Evolutionary conservation across 1,140 invertebrate species (phyloP), one percentile per base, ranked within the genome.

Genomic region (Drosophila repletoides): DNA sequence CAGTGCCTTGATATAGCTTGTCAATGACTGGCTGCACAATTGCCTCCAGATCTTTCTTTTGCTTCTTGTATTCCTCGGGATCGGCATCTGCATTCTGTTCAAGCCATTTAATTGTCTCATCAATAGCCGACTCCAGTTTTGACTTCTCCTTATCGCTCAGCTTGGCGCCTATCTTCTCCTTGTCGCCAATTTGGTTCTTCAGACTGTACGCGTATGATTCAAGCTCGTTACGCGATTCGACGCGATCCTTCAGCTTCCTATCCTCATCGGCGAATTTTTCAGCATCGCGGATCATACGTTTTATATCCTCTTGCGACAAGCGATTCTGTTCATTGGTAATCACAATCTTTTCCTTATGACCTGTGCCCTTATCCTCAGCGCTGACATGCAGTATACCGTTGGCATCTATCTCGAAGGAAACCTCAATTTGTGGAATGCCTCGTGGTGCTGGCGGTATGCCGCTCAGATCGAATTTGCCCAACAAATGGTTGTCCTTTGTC

Each of bases 181-280:
- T 99, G 90, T 99, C 98, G 31, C 92, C 93, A 14, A 99, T 92
- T 91, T 99, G 99, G 91, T 98, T 99, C 92, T 99, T 99, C 21
- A 99, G 93, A 5, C 97, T 97, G 90, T 99, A 99, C 0, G 97
- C 97, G 80, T 99, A 99, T 21, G 97, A 98, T 91, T 99, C 98
- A 26, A 99, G 92, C 89, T 98, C 97, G 86, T 97, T 97, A 48
- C 97, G 94, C 0, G 98, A 95, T 90, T 99, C 98, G 1, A 99
- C 98, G 40, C 95, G 93, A 90, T 99, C 98, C 91, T 99, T 99
- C 28, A 98, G 91, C 92, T 97, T 98, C 92, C 98, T 98, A 91
- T 99, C 98, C 72, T 99, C 98, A 87, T 99, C 98, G 15, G 98
- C 97, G 91, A 99, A 99, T 89, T 98, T 98, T 91, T 99, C 98